phyloP scores from a whole-genome alignment of 2,888 invertebrate species.

The Amaurobius ferox region DNA sequence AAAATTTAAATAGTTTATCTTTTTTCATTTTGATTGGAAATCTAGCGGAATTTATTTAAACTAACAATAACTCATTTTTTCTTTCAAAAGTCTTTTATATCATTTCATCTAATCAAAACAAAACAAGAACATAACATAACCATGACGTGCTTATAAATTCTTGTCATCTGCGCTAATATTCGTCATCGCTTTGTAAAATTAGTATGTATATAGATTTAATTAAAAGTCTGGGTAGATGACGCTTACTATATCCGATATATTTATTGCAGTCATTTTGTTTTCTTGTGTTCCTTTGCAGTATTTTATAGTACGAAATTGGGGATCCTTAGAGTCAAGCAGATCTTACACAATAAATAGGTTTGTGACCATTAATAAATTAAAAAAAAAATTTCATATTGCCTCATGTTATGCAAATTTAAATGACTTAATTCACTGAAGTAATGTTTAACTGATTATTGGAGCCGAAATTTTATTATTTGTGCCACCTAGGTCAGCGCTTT shows the following conservation, averaged over 20 bases:
- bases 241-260: slow-evolving; percentile 52
- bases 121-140: slow-evolving; percentile 17
- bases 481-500: too few species aligned
- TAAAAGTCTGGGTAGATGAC: slow-evolving; percentile 48
- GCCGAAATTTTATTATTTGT: too few species aligned
- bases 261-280: slow-evolving; percentile 42
- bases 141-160: slow-evolving; percentile 37
- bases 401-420: too few species aligned
- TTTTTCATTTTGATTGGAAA: too few species aligned
- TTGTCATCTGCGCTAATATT: background rate
- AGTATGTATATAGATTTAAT: background rate
- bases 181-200: background rate
- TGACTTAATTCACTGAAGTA: too few species aligned
- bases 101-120: background rate
- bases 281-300: slow-evolving; percentile 69
- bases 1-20: too few species aligned
- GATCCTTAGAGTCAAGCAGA: slow-evolving; percentile 40
- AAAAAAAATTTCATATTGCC: too few species aligned
- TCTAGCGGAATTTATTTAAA: too few species aligned
- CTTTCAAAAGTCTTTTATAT: background rate
- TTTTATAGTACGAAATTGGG: slow-evolving; percentile 64
- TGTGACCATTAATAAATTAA: too few species aligned
- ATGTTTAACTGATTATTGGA: too few species aligned
- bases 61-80: too few species aligned
- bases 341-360: slow-evolving; percentile 61